Evolutionary conservation across 2,797 vertebrate genomes (phyloP), one percentile per base, ranked within the genome.

Genomic region (Triplophysa bombifrons): DNA sequence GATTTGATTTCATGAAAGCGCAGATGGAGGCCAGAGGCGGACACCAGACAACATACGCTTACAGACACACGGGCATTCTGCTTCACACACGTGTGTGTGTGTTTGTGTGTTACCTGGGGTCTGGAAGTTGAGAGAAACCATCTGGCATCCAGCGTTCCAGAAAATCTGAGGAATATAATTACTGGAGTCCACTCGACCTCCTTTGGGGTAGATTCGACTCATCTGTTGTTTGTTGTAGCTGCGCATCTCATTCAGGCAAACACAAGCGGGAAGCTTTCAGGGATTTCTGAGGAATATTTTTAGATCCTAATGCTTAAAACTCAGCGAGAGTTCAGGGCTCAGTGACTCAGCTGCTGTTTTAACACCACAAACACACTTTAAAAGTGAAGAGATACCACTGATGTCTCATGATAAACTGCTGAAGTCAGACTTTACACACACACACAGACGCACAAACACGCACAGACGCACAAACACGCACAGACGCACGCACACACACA

Each of bases 101-200:
- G n/a, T 22, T 13, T 66, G 64, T 46, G 19, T 14, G 50, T 14
- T 97, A 99, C 98, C 98, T 98, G 98, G 96, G 92, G 98, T 99
- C 93, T 99, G 98, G 94, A 96, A 99, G 96, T 99, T 99, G 93
- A 99, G 96, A 1, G 98, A 97, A 90, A 99, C 98, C 98, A 99
- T 99, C 98, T 99, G 98, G 96, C 98, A 99, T 89, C 98, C 98
- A 85, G 98, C 98, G 89, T 99, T 99, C 98, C 98, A 99, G 96
- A 99, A 99, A 95, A 99, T 99, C 91, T 99, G 98, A 94, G 98
- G 98, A 96, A 99, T 98, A 93, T 98, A 99, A 96, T 99, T 99
- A 95, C 96, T 98, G 95, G 98, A 99, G 93, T 99, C 98, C 83
- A 99, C 98, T 80, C 98, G 91, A 85, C 97, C 98, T 89, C 98